Percentiles rank a stretch among this genome's conserved stretches.
phyloP scores from a whole-genome alignment of 2,797 vertebrate genomes.

The Melanotaenia boesemani region DNA sequence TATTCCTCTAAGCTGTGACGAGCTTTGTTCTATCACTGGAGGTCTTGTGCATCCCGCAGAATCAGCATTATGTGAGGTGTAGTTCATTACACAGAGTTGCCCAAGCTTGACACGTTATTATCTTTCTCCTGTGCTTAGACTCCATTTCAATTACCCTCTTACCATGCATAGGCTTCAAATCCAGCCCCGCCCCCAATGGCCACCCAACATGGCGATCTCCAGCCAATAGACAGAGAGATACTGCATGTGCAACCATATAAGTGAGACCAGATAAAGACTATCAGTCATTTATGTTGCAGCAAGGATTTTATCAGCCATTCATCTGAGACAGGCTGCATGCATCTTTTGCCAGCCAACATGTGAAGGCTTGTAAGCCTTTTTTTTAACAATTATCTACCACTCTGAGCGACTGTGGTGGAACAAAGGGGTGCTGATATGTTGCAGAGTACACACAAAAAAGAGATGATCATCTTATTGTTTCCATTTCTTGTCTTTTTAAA shows the following conservation, averaged over 20 bases:
- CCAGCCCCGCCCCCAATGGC: slow-evolving; percentile 37
- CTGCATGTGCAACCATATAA: slow-evolving; percentile 69
- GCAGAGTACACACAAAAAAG: slow-evolving; percentile 16
- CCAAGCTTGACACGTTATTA: slow-evolving; percentile 86
- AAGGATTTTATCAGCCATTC: slow-evolving; percentile 67
- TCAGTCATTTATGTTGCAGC: slow-evolving; percentile 66
- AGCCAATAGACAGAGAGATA: slow-evolving; percentile 66
- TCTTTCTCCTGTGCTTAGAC: slow-evolving; percentile 84
- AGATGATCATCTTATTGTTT: slow-evolving; percentile 16
- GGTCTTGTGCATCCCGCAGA: slow-evolving; percentile 77
- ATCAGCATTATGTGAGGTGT: slow-evolving; percentile 84
- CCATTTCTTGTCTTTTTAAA: not conserved
- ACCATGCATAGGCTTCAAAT: slow-evolving; percentile 77
- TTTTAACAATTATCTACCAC: slow-evolving; percentile 52
- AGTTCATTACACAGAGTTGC: slow-evolving; percentile 84
- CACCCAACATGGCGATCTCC: slow-evolving; percentile 61
- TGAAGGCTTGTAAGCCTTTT: slow-evolving; percentile 69
- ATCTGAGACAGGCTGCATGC: slow-evolving; percentile 56
- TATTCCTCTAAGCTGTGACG: slow-evolving; percentile 60
- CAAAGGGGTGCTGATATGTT: slow-evolving; percentile 13
- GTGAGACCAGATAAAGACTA: slow-evolving; percentile 65
- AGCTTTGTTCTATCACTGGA: slow-evolving; percentile 75
- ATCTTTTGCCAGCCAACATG: slow-evolving; percentile 62
- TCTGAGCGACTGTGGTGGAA: slow-evolving; percentile 14
- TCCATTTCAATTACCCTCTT: slow-evolving; percentile 89